A percentile compares a stretch with the other conserved stretches of the same genome.
phyloP scores from a whole-genome alignment of 37 sponge, comb jelly and placozoan genomes.

The Halisarca cf. caerulea region DNA sequence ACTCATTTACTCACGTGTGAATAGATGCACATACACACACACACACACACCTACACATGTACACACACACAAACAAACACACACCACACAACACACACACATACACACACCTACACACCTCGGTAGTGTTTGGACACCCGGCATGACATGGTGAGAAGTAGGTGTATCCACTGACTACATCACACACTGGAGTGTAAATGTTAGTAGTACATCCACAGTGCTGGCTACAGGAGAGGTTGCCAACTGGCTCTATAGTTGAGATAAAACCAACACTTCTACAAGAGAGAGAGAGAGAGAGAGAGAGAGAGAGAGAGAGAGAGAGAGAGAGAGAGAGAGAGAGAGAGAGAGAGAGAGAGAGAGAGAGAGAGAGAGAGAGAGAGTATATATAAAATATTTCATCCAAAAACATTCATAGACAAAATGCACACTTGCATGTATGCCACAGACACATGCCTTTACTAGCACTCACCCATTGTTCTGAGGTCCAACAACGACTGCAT shows the following conservation, averaged over 20 bases:
- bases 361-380: background rate
- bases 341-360: background rate
- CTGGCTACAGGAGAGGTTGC: background rate
- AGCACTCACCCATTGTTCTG: slow-evolving; percentile 3
- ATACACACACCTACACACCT: background rate
- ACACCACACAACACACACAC: slow-evolving; percentile 7
- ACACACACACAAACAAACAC: background rate
- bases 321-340: background rate
- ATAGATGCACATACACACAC: too few species aligned
- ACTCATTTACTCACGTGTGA: too few species aligned
- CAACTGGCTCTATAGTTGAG: background rate
- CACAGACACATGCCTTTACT: too few species aligned
- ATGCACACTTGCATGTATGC: too few species aligned
- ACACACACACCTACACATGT: too few species aligned
- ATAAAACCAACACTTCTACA: background rate
- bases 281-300: background rate
- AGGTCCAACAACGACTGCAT: slow-evolving; percentile 35
- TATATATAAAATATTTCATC: background rate
- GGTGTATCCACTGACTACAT: background rate
- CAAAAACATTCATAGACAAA: too few species aligned
- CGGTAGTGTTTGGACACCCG: slow-evolving; percentile 24
- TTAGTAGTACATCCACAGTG: slow-evolving; percentile 5
- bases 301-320: too few species aligned
- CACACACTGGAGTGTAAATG: slow-evolving; percentile 3
- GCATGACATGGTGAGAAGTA: slow-evolving; percentile 51